Conservation (phyloP, 2,113 vertebrate species). For the Neogobius melanostomus region DNA sequence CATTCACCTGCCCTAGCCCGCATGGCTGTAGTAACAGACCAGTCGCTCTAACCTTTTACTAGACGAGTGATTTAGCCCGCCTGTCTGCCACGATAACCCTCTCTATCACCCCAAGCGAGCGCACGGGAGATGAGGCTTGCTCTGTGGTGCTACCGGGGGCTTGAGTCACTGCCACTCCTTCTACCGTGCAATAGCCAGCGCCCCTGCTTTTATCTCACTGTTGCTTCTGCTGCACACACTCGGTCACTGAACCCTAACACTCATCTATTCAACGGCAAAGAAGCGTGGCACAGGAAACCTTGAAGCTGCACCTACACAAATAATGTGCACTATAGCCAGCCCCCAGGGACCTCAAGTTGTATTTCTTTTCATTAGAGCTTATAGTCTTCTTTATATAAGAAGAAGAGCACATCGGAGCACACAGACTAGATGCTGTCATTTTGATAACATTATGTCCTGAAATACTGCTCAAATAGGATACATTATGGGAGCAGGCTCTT, state of each 20-base stretch:
- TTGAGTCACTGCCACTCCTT: slow-evolving; percentile 53
- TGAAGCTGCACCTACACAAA: slow-evolving; percentile 50
- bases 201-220: slow-evolving; percentile 53
- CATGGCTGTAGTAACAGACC: slow-evolving; percentile 50
- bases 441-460: slow-evolving; percentile 30
- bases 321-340: slow-evolving; percentile 32
- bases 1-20: slow-evolving; percentile 64
- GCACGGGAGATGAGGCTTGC: slow-evolving; percentile 42
- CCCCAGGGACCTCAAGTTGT: slow-evolving; percentile 34
- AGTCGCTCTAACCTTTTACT: slow-evolving; percentile 69
- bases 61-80: slow-evolving; percentile 63
- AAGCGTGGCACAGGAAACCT: slow-evolving; percentile 34
- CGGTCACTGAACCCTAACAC: slow-evolving; percentile 46
- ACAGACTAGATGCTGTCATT: slow-evolving; percentile 21
- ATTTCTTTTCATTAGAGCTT: slow-evolving; percentile 21
- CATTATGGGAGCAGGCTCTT: neutral
- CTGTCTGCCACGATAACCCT: slow-evolving; percentile 67
- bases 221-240: slow-evolving; percentile 37
- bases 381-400: neutral
- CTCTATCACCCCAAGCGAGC: slow-evolving; percentile 57
- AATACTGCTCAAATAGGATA: slow-evolving; percentile 6
- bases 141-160: slow-evolving; percentile 31
- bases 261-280: slow-evolving; percentile 47
- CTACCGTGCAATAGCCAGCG: slow-evolving; percentile 27
- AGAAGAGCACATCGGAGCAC: neutral